Percentiles rank a stretch among this genome's conserved stretches.
These are phyloP conservation scores for Drosophila meridionalis DNA, from an alignment of 2,888 invertebrate species.

Conservation along the genomic window DNA sequence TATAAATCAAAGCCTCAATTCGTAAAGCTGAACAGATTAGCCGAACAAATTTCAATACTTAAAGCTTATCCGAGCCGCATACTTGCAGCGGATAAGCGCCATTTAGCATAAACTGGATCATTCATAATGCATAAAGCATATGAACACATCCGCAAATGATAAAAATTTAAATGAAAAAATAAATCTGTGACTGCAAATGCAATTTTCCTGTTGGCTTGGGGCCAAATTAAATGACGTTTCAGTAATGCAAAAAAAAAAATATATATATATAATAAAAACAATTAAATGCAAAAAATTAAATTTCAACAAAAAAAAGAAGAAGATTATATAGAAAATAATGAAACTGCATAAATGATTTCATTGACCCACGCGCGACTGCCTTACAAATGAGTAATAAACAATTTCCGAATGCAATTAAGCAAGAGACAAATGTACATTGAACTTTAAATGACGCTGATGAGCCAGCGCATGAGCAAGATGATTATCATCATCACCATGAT, in stretches of 20 bases:
- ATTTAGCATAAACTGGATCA: slow-evolving; percentile 1
- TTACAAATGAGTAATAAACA: slow-evolving; percentile 69
- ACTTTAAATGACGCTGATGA: slow-evolving; percentile 56
- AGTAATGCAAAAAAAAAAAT: slow-evolving; percentile 4
- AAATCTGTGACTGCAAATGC: slow-evolving; percentile 30
- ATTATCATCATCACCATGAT: slow-evolving; percentile 1
- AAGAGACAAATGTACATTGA: slow-evolving; percentile 72
- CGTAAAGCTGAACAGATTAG: slow-evolving; percentile 4
- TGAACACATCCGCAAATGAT: slow-evolving; percentile 32
- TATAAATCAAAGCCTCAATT: slow-evolving; percentile 4
- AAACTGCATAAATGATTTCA: slow-evolving; percentile 67
- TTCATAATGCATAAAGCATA: not conserved
- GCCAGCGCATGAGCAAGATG: slow-evolving; percentile 27
- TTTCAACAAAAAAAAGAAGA: slow-evolving; percentile 7
- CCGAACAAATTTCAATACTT: not conserved
- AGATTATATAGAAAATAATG: slow-evolving; percentile 28
- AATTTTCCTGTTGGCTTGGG: slow-evolving; percentile 38
- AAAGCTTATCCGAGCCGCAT: slow-evolving; percentile 11
- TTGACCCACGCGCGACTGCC: slow-evolving; percentile 62
- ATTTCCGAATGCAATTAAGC: slow-evolving; percentile 74
- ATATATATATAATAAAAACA: too few relatives aligned
- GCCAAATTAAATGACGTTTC: slow-evolving; percentile 45
- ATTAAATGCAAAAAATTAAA: slow-evolving; percentile 29
- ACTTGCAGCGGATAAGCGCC: slow-evolving; percentile 9
- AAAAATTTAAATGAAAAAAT: slow-evolving; percentile 17